Base-by-base conservation (phyloP, 2,888 invertebrate genomes). In the Argyresthia goedartella region DNA sequence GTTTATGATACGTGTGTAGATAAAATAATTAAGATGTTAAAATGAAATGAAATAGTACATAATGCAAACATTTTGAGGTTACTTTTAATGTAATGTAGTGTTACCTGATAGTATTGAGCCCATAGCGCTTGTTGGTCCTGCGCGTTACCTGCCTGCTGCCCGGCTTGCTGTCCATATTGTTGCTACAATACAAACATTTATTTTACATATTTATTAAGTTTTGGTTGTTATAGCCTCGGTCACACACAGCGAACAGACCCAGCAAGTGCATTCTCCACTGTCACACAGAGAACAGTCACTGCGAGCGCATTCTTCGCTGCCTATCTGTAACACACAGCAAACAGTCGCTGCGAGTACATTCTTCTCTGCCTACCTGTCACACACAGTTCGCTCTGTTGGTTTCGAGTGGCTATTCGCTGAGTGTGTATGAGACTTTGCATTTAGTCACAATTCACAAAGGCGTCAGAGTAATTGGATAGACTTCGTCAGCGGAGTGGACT, bases 51-150 rank as follows among this genome's bases (percentile, higher is more conserved):
- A n/a, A n/a, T n/a, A n/a, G n/a, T n/a, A n/a, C n/a, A n/a, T n/a
- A n/a, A n/a, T n/a, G n/a, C n/a, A n/a, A n/a, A n/a, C n/a, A n/a
- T n/a, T n/a, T n/a, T n/a, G n/a, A n/a, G 8, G 13, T n/a, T 10
- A 8, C 8, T 4, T n/a, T 43, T 14, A n/a, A 3, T n/a, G n/a
- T 8, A 10, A 15, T 0, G 33, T 36, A 8, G 2, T 52, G 51
- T 55, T 48, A 82, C 86, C 81, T 87, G 87, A 55, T 84, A 85
- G 57, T 84, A 86, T 61, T 87, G 86, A 11, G 87, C 86, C 87
- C 86, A 86, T 16, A 86, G 67, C 50, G 71, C 73, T 25, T 78
- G 78, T 50, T 80, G 79, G 41, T 62, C 63, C 6, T 62, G 58
- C 3, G 61, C 56, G 8, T 67, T 68, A n/a, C 69, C 56, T 51